Conservation (phyloP, 2,797 vertebrate genomes). For the Anomalospiza imberbis region DNA sequence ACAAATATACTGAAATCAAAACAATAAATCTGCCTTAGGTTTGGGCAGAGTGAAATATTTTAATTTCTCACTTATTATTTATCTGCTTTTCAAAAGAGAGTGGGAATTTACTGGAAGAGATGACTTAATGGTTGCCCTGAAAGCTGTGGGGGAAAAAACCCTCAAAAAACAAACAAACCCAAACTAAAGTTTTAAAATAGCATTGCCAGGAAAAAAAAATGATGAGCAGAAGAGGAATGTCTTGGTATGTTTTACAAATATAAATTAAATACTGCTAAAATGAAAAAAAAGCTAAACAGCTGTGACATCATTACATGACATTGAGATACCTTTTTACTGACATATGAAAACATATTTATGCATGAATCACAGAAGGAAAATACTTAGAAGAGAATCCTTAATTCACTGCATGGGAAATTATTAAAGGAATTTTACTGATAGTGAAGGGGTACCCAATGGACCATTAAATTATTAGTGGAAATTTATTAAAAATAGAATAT, state of each 20-base stretch:
- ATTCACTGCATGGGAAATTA: background rate
- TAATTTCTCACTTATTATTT: background rate
- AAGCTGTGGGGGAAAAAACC: rapidly evolving
- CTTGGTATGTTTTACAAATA: background rate
- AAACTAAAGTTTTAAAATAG: background rate
- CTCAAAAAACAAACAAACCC: background rate
- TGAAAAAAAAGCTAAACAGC: background rate
- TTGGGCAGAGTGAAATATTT: background rate
- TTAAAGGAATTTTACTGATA: background rate
- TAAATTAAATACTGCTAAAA: background rate
- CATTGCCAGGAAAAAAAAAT: background rate
- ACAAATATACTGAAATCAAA: background rate
- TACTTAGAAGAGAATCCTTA: background rate
- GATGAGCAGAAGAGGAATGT: background rate
- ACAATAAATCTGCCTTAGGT: background rate
- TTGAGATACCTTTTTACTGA: background rate
- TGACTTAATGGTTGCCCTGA: background rate
- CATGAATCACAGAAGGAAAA: background rate
- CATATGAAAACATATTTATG: background rate
- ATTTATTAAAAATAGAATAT: background rate
- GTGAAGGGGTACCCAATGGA: background rate
- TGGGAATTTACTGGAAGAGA: background rate
- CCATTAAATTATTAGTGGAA: background rate
- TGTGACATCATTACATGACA: rapidly evolving
- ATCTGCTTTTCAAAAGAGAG: background rate